These are phyloP conservation scores for Chrysolina haemoptera DNA, from an alignment of 2,888 invertebrate genomes.

Conservation along the genomic window DNA sequence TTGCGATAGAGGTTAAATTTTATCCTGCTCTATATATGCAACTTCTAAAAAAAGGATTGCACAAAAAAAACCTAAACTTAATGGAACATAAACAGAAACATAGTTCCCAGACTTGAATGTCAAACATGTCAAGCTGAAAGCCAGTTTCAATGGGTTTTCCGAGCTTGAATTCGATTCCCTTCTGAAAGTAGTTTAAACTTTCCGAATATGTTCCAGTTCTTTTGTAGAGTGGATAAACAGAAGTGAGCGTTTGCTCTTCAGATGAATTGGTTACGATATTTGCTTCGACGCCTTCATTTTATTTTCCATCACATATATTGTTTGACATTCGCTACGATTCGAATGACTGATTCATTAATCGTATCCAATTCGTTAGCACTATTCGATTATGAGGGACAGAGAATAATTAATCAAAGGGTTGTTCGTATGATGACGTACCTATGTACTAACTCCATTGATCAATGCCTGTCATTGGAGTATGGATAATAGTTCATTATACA, in stretches of 20 bases:
- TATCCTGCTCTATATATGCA: no score
- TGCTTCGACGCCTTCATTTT: background rate
- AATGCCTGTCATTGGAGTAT: no score
- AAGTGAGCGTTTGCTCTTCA: background rate
- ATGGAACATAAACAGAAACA: no score
- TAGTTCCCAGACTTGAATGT: no score
- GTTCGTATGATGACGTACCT: no score
- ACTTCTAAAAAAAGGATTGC: no score
- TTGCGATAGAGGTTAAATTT: no score
- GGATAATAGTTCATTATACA: no score
- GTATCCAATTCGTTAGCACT: background rate
- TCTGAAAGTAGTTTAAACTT: conserved; percentile 1
- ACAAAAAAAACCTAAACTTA: no score
- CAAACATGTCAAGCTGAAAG: background rate
- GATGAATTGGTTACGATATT: background rate
- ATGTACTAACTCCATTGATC: no score
- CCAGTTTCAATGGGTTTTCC: background rate
- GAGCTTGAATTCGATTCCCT: background rate
- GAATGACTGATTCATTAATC: background rate
- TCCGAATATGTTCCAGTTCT: no score
- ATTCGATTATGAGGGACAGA: background rate
- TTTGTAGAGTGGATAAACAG: conserved; percentile 3
- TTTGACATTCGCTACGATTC: background rate
- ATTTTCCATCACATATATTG: background rate
- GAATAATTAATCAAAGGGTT: background rate